Conservation (phyloP, 2,113 vertebrate genomes). For the Rhagologus leucostigma region DNA sequence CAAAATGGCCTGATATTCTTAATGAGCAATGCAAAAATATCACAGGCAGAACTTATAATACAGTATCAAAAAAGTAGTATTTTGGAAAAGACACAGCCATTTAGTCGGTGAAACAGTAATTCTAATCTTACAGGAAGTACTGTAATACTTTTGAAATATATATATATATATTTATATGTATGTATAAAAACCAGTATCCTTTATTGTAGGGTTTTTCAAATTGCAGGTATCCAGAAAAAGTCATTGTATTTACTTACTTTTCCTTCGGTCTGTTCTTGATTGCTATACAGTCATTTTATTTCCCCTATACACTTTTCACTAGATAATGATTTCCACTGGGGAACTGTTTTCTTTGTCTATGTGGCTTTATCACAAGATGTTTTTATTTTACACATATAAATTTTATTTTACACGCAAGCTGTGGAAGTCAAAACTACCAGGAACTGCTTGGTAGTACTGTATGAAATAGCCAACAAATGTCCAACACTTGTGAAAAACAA, state of each 20-base stretch:
- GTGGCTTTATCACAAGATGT: slow-evolving; percentile 48
- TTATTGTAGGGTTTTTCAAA: slow-evolving; percentile 49
- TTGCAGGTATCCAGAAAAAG: slow-evolving; percentile 48
- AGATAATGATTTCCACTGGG: slow-evolving; percentile 42
- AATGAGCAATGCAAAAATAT: slow-evolving; percentile 74
- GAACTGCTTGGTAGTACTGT: slow-evolving; percentile 59
- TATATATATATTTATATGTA: slow-evolving; percentile 26
- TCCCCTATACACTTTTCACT: slow-evolving; percentile 59
- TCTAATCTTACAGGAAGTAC: slow-evolving; percentile 68
- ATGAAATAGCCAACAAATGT: slow-evolving; percentile 64
- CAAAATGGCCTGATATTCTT: slow-evolving; percentile 74
- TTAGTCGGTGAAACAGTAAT: slow-evolving; percentile 57
- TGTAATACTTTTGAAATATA: slow-evolving; percentile 68
- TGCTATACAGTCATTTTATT: slow-evolving; percentile 55
- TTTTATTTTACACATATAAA: slow-evolving; percentile 71
- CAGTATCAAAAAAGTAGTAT: slow-evolving; percentile 72
- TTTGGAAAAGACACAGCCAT: slow-evolving; percentile 68
- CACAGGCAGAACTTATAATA: slow-evolving; percentile 73
- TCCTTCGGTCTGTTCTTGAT: slow-evolving; percentile 27
- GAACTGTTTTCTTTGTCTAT: slow-evolving; percentile 27
- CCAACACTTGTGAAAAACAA: slow-evolving; percentile 52
- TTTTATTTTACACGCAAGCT: slow-evolving; percentile 66
- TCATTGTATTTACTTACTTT: slow-evolving; percentile 5
- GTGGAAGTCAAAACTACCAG: slow-evolving; percentile 64
- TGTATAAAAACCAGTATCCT: slow-evolving; percentile 66